These are phyloP conservation scores for Apamea sordens DNA, from an alignment of 2,888 invertebrate species.

Conservation along the genomic window DNA sequence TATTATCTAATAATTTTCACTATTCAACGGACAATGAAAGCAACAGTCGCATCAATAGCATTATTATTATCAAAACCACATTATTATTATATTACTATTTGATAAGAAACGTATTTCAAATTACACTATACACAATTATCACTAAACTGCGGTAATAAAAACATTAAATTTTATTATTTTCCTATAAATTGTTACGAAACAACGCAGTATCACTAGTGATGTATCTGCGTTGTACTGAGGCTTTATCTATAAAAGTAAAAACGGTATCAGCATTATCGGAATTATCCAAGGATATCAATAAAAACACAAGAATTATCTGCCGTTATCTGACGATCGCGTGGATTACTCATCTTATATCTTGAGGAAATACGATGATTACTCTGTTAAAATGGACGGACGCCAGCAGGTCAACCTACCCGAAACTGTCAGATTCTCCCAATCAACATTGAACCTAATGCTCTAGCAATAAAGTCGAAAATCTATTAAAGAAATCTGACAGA, in stretches of 20 bases:
- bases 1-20: constrained; percentile 14
- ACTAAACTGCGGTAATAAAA: background rate
- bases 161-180: background rate
- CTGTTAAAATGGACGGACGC: too few relatives aligned
- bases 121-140: background rate
- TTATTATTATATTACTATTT: background rate
- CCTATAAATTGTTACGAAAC: background rate
- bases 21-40: background rate
- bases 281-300: constrained; percentile 59
- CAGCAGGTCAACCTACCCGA: too few relatives aligned
- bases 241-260: constrained; percentile 49
- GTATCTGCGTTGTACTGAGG: constrained; percentile 39
- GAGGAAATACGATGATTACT: constrained; percentile 36
- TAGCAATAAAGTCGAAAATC: too few relatives aligned
- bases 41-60: background rate
- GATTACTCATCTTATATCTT: constrained; percentile 40
- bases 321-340: constrained; percentile 12
- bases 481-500: too few relatives aligned
- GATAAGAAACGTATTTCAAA: background rate
- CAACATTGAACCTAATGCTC: too few relatives aligned
- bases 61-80: background rate
- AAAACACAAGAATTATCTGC: constrained; percentile 43
- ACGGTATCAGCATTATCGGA: constrained; percentile 52
- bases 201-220: constrained; percentile 5
- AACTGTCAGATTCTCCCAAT: too few relatives aligned